Percentiles rank a stretch among this genome's conserved stretches.
Evolutionary conservation across 2,113 vertebrate species (phyloP).

Genomic region (Pterophyllum scalare): DNA sequence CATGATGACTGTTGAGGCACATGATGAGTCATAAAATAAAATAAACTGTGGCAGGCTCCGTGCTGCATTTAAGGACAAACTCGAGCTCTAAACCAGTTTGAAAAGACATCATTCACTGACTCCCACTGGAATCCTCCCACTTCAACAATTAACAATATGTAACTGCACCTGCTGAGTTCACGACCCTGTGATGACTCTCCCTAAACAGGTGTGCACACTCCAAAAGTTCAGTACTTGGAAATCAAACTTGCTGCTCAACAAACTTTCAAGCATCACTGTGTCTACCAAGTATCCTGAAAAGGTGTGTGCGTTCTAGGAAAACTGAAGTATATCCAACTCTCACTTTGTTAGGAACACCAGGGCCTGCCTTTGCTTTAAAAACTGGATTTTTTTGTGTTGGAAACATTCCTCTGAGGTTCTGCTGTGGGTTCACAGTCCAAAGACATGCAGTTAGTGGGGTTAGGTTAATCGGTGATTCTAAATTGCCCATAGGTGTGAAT

Average conservation of each 20-base stretch:
- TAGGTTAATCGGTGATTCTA: no score
- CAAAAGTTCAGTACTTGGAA: neutral
- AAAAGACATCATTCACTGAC: neutral
- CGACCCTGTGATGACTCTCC: neutral
- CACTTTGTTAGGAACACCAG: neutral
- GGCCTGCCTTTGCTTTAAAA: neutral
- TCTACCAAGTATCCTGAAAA: neutral
- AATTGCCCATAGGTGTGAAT: no score
- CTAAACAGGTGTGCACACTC: neutral
- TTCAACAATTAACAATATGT: neutral
- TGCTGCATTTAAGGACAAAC: no score
- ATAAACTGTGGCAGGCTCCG: no score
- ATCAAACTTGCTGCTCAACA: neutral
- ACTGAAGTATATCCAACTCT: neutral
- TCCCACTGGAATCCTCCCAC: neutral
- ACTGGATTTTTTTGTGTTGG: rapidly evolving
- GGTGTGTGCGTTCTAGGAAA: neutral
- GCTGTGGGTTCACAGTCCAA: neutral
- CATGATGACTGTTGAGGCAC: no score
- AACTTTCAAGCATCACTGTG: neutral
- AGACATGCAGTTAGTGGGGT: no score
- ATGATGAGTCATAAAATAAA: no score
- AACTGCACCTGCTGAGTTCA: neutral
- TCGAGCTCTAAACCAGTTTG: no score
- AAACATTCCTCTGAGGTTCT: neutral